Conservation (phyloP, 1,140 invertebrate genomes). For the Globodera ellingtonae region DNA sequence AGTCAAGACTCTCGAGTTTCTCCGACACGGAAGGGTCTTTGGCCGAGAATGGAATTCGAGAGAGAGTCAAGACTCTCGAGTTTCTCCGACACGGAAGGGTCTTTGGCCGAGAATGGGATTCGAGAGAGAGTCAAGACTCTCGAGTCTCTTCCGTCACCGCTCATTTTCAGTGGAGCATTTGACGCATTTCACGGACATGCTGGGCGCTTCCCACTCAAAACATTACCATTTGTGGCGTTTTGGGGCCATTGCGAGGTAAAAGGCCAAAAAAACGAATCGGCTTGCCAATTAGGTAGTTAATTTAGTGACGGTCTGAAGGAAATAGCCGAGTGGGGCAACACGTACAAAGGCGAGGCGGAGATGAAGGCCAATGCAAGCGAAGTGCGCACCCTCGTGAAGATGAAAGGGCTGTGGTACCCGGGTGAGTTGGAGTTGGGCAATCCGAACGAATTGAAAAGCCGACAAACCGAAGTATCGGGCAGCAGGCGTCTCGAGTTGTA, state of each 20-base stretch:
- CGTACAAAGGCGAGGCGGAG: conserved; percentile 85
- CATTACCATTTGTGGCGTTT: conserved; percentile 91
- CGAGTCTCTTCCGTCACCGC: not conserved
- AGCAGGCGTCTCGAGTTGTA: no score
- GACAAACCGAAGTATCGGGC: no score
- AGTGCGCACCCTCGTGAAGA: conserved; percentile 89
- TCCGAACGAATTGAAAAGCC: not conserved
- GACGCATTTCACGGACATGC: conserved; percentile 95
- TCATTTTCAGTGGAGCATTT: conserved; percentile 75
- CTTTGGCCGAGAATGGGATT: no score
- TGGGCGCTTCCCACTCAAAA: conserved; percentile 87
- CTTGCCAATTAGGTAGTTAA: not conserved
- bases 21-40: no score
- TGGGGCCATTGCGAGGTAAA: conserved; percentile 75
- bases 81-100: no score
- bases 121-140: no score
- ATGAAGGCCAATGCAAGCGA: conserved; percentile 76
- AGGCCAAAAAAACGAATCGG: no score
- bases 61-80: not conserved
- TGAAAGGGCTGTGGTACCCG: conserved; percentile 81
- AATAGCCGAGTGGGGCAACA: conserved; percentile 89
- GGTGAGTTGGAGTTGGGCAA: not conserved
- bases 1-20: no score
- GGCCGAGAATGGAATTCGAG: not conserved
- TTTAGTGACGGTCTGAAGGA: conserved; percentile 84